Percentiles rank a stretch among this genome's conserved stretches.
phyloP scores from a whole-genome alignment of 2,797 vertebrate species.

The Limosa lapponica region DNA sequence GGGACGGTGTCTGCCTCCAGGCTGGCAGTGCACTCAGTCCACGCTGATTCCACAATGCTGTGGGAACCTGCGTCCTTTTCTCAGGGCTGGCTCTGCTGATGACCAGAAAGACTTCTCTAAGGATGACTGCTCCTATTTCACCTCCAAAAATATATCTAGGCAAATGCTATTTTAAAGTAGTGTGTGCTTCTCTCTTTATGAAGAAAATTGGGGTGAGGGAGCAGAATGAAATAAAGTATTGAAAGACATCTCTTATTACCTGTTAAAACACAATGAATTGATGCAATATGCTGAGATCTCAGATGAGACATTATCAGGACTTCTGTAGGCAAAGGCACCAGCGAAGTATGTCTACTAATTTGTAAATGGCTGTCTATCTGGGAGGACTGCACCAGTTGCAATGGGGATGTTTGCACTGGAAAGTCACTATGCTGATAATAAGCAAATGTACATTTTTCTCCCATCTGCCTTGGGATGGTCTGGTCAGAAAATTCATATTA shows the following conservation, averaged over 20 bases:
- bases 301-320: background rate
- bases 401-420: background rate
- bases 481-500: slow-evolving; percentile 8
- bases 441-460: background rate
- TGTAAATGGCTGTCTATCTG: background rate
- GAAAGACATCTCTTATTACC: background rate
- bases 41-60: rapidly evolving
- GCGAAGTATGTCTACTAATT: background rate
- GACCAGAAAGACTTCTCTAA: background rate
- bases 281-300: background rate
- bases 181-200: background rate
- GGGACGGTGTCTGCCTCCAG: rapidly evolving
- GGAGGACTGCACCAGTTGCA: background rate
- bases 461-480: background rate
- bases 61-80: background rate
- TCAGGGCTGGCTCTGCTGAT: background rate
- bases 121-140: background rate
- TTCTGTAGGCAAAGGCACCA: background rate
- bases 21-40: background rate
- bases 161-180: background rate
- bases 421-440: background rate
- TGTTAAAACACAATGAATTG: background rate
- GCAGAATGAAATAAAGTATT: background rate
- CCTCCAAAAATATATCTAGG: rapidly evolving
- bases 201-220: background rate